Evolutionary conservation across 1,140 invertebrate species (phyloP), one percentile per base, ranked within the genome.

Genomic region (Panulirus ornatus): DNA sequence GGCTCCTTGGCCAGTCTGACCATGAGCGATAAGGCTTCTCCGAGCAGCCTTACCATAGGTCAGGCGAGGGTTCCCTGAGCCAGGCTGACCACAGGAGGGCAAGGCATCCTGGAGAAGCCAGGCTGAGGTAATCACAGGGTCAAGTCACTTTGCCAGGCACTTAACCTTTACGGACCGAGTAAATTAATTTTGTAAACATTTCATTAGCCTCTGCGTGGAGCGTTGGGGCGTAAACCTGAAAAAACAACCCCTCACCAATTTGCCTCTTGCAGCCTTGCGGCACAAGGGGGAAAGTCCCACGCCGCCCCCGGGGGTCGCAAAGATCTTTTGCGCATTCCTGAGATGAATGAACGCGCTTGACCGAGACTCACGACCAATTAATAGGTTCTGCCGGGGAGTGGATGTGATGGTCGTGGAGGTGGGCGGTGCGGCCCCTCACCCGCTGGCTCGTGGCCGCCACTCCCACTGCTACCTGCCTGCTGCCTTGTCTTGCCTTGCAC

Each of bases 151-250:
- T 87, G 51, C 51, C 47, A 87, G 73, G 38, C 75, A 87, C 84
- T 87, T 87, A 87, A 87, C 84, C 84, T 87, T 79, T 87, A 44
- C 73, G 75, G 54, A 66, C 84, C 75, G 11, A 44, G 84, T 79
- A 78, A 87, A 87, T 87, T 87, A 87, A 87, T 87, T 87, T 87
- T 79, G 84, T 87, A 87, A 87, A 87, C 84, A 87, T 87, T 79
- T 87, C 84, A 87, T 87, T 87, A 87, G 84, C 75, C 54, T n/a
- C 40, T 2, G 16, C 14, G 44, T 0, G 44, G 14, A 36, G 27
- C 66, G 27, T 22, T 5, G 70, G n/a, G 83, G 66, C 83, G 36
- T 16, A 85, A 51, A 38, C 66, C 40, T 0, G 2, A 27, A 42
- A 22, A 11, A 27, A 38, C 40, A 0, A 22, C 58, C 14, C 3